Base-by-base conservation (phyloP, 2,888 invertebrate species). In the Drosophila paramelanica region DNA sequence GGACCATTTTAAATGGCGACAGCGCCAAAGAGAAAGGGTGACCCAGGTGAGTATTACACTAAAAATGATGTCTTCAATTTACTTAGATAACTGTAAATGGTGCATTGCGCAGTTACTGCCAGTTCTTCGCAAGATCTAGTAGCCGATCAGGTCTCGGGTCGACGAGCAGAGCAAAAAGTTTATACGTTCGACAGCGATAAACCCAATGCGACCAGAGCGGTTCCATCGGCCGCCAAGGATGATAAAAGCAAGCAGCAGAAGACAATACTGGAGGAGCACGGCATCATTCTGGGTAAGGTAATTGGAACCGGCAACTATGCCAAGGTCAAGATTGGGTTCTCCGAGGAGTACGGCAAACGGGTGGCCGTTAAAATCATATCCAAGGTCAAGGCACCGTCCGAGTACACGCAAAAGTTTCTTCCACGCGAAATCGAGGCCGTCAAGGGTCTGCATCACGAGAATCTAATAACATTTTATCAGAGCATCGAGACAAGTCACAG, bases 281-380 rank as follows among this genome's bases (percentile, higher is more conserved):
- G 96, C 71, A 96, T 96, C 83, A 93, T 93, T 56, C 92, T 96
- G 59, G 96, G 96, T 17, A 95, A 95, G 89, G 95, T 95, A 5
- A 96, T 97, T 78, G 96, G 96, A 5, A 94, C 95, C n/a, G 97
- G 97, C 20, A 96, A 96, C 41, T 97, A 96, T 92, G 96, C 96
- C 45, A 96, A 96, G 53, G 96, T 97, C 10, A 96, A 96, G 93
- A 94, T 96, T 77, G 96, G 96, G 10, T 94, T 94, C 79, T 96
- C 96, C 66, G 94, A 95, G 78, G 94, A 95, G 74, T 95, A 96
- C 88, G 94, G 94, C 79, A 94, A 95, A 79, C 94, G 95, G 86
- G 96, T 97, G 51, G 97, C 97, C 38, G 94, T 97, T 64, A 97
- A 97, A 94, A 96, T 97, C 71, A 95, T 97, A 67, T 96, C 96